Percentiles rank a stretch among this genome's conserved stretches.
Evolutionary conservation across 1,140 invertebrate species (phyloP).

Genomic region (Drosophila seguyi): DNA sequence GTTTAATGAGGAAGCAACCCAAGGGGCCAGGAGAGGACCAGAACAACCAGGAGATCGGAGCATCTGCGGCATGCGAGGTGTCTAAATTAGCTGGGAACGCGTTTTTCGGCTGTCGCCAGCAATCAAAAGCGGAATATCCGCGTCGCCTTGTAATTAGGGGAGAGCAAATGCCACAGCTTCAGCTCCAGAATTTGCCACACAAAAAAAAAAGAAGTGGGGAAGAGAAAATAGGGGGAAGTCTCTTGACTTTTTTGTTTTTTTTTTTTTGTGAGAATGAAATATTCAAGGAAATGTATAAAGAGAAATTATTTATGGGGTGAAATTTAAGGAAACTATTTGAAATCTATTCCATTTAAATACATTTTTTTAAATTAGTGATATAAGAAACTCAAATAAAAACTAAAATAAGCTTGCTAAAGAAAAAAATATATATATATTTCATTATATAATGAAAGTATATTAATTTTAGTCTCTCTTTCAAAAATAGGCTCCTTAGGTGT

Average conservation of each 20-base stretch:
- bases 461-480: too few species aligned
- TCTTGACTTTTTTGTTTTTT: background rate
- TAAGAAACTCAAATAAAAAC: too few species aligned
- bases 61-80: conserved; percentile 78
- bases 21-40: background rate
- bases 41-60: conserved; percentile 11
- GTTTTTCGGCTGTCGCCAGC: conserved; percentile 72
- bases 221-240: background rate
- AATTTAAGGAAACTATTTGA: too few species aligned
- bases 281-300: background rate
- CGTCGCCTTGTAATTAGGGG: conserved; percentile 68
- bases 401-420: too few species aligned
- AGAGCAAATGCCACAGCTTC: conserved; percentile 51
- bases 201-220: background rate
- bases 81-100: conserved; percentile 84
- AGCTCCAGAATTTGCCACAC: conserved; percentile 3
- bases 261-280: background rate
- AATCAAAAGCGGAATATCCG: conserved; percentile 74
- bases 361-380: too few species aligned
- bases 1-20: conserved; percentile 62
- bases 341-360: too few species aligned
- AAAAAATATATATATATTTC: too few species aligned
- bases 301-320: background rate
- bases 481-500: too few species aligned
- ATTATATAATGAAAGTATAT: too few species aligned